These are phyloP conservation scores for Haliclystus octoradiatus DNA, from an alignment of 30 jellyfish, hydroid and myxozoan genomes.

Conservation along the genomic window DNA sequence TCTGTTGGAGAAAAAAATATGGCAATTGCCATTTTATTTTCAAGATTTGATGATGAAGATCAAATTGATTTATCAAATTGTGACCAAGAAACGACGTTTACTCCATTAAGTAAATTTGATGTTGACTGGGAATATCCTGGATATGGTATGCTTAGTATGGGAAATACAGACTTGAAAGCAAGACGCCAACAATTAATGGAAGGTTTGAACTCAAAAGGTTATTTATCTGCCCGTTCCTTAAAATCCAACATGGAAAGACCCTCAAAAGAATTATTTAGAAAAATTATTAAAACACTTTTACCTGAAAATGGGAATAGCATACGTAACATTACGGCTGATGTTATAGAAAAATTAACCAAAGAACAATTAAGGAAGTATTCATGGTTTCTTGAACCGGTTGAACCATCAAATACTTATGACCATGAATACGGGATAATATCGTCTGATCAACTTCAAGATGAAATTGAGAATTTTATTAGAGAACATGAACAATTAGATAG, in stretches of 20 bases:
- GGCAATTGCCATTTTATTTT: conserved; percentile 61
- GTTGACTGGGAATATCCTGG: conserved; percentile 76
- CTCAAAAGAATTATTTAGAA: neutral
- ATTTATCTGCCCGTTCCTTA: neutral
- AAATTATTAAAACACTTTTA: neutral
- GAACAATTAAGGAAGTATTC: conserved; percentile 5
- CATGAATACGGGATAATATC: conserved; percentile 9
- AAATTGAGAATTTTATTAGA: conserved; percentile 16
- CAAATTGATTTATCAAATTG: conserved; percentile 42
- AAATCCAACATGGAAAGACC: neutral
- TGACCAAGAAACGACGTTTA: conserved; percentile 28
- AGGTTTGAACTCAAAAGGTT: neutral
- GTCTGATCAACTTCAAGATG: neutral
- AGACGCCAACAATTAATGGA: neutral
- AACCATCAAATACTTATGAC: conserved; percentile 5
- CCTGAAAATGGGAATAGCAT: neutral
- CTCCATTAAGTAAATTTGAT: conserved; percentile 36
- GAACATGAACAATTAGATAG: conserved; percentile 13
- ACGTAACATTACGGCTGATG: conserved; percentile 3
- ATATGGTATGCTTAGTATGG: conserved; percentile 63
- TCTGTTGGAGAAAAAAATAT: conserved; percentile 62
- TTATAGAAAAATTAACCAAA: conserved; percentile 1
- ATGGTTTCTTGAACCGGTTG: conserved; percentile 5
- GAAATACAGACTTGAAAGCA: conserved; percentile 41
- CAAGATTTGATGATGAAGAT: conserved; percentile 39